Percentiles rank a stretch among this genome's conserved stretches.
Evolutionary conservation across 2,888 invertebrate species (phyloP).

Genomic region (Chaitophorus viminalis): DNA sequence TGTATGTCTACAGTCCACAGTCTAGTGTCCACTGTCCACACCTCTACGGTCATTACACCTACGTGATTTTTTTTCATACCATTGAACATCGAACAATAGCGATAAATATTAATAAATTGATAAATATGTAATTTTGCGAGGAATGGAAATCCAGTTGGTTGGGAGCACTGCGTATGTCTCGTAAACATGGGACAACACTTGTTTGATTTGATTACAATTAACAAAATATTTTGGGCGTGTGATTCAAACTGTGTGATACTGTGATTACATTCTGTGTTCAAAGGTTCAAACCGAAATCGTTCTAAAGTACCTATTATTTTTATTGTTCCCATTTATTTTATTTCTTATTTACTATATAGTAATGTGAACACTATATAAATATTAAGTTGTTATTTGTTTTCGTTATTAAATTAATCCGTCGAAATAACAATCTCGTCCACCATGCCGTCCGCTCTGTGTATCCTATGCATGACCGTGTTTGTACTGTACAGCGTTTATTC

Average conservation of each 20-base stretch:
- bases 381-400: neutral
- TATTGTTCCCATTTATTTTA: neutral
- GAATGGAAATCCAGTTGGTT: neutral
- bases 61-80: too few relatives aligned
- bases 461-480: conserved; percentile 6
- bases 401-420: neutral
- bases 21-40: too few relatives aligned
- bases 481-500: conserved; percentile 45
- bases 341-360: neutral
- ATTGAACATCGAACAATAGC: too few relatives aligned
- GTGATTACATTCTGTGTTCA: too few relatives aligned
- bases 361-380: neutral
- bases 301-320: neutral
- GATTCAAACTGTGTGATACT: conserved; percentile 40
- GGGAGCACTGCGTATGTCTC: neutral
- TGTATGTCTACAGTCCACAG: too few relatives aligned
- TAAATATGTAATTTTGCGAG: too few relatives aligned
- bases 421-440: neutral
- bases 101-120: too few relatives aligned
- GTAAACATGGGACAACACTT: conserved; percentile 26
- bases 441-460: conserved; percentile 23
- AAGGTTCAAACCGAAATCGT: conserved; percentile 14
- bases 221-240: conserved; percentile 59
- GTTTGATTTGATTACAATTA: conserved; percentile 56
- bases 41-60: too few relatives aligned